Conservation (phyloP, 2,113 vertebrate genomes). For the Blennius ocellaris region DNA sequence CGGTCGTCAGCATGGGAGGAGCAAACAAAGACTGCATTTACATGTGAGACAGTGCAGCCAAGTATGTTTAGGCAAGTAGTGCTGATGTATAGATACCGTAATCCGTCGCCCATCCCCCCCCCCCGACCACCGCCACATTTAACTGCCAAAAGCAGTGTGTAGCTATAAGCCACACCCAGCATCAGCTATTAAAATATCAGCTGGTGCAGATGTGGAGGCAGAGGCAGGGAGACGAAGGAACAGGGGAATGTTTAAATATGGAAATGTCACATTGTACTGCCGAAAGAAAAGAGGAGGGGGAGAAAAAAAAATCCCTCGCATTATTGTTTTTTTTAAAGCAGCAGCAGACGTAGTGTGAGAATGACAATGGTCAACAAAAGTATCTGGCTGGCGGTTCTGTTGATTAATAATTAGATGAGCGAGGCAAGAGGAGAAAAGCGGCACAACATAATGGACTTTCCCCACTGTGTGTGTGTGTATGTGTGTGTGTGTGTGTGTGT, state of each 20-base stretch:
- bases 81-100: constrained; percentile 69
- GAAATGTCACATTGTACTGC: constrained; percentile 22
- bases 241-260: constrained; percentile 35
- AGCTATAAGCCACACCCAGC: constrained; percentile 72
- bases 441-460: constrained; percentile 50
- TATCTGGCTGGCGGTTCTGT: constrained; percentile 30
- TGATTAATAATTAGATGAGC: constrained; percentile 65
- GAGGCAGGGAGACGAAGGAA: constrained; percentile 32
- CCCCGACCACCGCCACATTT: constrained; percentile 10
- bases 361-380: constrained; percentile 43
- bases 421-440: constrained; percentile 36
- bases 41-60: constrained; percentile 60
- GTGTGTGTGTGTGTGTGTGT: too few relatives aligned
- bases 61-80: constrained; percentile 60
- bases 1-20: constrained; percentile 55
- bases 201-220: constrained; percentile 56
- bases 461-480: constrained; percentile 16
- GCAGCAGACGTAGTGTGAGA: constrained; percentile 3
- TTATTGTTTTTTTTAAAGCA: background rate
- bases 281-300: background rate
- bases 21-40: constrained; percentile 73
- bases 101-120: constrained; percentile 71
- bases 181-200: constrained; percentile 70
- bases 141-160: constrained; percentile 52
- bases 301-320: too few relatives aligned